Evolutionary conservation across 2,888 invertebrate species (phyloP).

Genomic region (Diaphora mendica): DNA sequence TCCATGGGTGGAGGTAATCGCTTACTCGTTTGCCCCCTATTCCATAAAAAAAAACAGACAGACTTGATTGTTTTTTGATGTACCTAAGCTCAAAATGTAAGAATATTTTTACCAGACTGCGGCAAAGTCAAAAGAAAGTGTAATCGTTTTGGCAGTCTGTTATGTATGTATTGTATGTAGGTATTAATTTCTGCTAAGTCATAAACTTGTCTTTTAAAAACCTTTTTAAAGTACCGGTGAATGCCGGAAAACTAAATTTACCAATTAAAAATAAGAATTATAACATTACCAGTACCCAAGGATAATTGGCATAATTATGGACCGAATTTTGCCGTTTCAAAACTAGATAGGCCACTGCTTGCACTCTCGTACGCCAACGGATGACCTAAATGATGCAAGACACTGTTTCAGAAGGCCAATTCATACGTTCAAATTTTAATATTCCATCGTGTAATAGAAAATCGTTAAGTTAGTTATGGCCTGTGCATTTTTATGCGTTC

Average conservation of each 20-base stretch:
- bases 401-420: constrained; percentile 51
- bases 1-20: too few species aligned
- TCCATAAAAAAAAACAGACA: too few species aligned
- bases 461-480: constrained; percentile 28
- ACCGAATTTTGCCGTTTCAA: constrained; percentile 36
- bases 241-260: constrained; percentile 1
- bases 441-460: constrained; percentile 35
- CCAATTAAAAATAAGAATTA: constrained; percentile 2
- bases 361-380: constrained; percentile 30
- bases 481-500: constrained; percentile 12
- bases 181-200: not conserved
- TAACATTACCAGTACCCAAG: constrained; percentile 11
- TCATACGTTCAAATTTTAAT: constrained; percentile 33
- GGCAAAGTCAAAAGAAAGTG: too few species aligned
- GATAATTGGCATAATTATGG: constrained; percentile 30
- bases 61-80: too few species aligned
- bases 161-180: not conserved
- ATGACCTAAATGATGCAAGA: constrained; percentile 57
- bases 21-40: too few species aligned
- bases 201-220: not conserved
- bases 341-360: constrained; percentile 34
- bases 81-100: too few species aligned
- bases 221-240: constrained; percentile 2
- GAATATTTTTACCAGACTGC: too few species aligned
- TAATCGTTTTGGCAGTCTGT: too few species aligned